phyloP scores from a whole-genome alignment of 1,140 invertebrate genomes.

The Drosophila fuyamai region DNA sequence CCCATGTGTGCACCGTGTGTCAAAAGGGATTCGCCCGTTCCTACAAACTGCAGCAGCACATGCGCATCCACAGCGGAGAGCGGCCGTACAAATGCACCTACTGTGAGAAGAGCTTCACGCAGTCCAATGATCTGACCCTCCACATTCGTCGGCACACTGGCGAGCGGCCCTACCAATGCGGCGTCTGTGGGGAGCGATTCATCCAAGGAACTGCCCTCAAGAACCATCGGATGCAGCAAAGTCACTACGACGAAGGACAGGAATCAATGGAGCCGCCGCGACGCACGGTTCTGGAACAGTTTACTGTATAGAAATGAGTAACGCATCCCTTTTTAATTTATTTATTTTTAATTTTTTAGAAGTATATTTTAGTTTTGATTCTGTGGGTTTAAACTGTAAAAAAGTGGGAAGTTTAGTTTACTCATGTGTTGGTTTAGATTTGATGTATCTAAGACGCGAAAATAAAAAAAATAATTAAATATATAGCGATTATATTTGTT shows the following conservation, averaged over 20 bases:
- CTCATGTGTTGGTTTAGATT: too few species aligned
- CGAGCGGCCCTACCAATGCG: constrained; percentile 86
- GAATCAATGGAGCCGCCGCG: constrained; percentile 12
- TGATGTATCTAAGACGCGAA: too few species aligned
- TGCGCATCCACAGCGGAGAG: constrained; percentile 87
- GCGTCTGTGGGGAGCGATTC: constrained; percentile 77
- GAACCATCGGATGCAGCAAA: constrained; percentile 71
- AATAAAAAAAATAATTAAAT: too few species aligned
- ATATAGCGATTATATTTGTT: too few species aligned
- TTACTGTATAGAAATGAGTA: constrained; percentile 11
- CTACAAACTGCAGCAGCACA: constrained; percentile 87
- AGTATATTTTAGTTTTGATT: too few species aligned
- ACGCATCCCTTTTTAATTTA: not conserved
- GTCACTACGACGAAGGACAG: constrained; percentile 56
- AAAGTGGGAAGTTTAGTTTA: too few species aligned
- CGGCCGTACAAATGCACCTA: constrained; percentile 87
- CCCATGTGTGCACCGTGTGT: constrained; percentile 86
- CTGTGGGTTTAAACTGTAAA: too few species aligned
- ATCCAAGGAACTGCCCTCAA: constrained; percentile 82
- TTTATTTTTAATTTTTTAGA: too few species aligned
- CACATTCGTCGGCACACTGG: constrained; percentile 86
- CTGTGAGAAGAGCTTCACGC: constrained; percentile 87
- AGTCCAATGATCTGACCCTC: constrained; percentile 87
- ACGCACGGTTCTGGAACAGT: constrained; percentile 45
- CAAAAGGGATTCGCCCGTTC: constrained; percentile 85